Evolutionary conservation across 2,888 invertebrate genomes (phyloP).

Genomic region (Stratiomys singularior): DNA sequence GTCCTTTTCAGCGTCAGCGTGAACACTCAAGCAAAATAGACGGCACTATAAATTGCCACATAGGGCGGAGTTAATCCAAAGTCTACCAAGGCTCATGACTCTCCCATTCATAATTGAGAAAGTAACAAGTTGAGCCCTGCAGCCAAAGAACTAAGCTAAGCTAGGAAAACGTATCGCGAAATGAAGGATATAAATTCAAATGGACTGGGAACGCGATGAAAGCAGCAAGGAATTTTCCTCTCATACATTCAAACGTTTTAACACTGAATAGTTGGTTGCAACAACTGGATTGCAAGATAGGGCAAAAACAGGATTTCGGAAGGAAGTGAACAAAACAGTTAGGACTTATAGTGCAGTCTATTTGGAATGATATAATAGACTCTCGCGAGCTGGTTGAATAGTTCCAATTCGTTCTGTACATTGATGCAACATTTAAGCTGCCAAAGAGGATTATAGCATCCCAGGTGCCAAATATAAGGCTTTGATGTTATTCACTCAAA

Average conservation of each 20-base stretch:
- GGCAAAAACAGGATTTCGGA: not conserved
- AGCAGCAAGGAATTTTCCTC: not conserved
- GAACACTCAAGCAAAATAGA: conserved; percentile 4
- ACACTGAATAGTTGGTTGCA: not conserved
- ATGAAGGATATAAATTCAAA: conserved; percentile 27
- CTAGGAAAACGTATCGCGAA: not conserved
- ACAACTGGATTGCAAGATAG: not conserved
- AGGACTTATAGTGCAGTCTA: not conserved
- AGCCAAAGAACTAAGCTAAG: conserved; percentile 4
- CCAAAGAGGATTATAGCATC: not conserved
- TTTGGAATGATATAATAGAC: conserved; percentile 12
- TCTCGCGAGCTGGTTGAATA: not conserved
- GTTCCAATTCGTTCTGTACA: not conserved
- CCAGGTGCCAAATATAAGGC: not conserved
- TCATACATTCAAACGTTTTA: not conserved
- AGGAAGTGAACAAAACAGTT: not conserved
- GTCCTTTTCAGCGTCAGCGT: not conserved
- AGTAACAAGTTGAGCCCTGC: conserved; percentile 33
- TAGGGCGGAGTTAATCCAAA: not conserved
- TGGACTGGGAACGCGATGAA: conserved; percentile 1
- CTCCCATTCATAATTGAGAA: conserved; percentile 37
- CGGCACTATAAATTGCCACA: not conserved
- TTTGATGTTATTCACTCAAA: conserved; percentile 12
- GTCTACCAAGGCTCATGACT: not conserved
- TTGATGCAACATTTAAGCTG: not conserved